Evolutionary conservation across 2,888 invertebrate genomes (phyloP), one percentile per base, ranked within the genome.

Genomic region (Criorhina ranunculi): DNA sequence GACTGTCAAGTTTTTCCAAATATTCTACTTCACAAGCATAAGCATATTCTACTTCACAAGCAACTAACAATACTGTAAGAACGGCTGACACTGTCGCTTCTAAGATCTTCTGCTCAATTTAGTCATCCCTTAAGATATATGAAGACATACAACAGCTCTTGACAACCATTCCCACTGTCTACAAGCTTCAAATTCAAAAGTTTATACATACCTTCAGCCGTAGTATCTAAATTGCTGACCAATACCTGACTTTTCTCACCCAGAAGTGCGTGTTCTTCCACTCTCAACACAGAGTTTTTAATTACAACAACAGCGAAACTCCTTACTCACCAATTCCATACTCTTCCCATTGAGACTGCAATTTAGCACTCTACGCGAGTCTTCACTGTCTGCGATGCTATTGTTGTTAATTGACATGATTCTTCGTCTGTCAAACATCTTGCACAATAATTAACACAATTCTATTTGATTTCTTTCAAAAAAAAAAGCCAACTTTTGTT

Each of bases 321-420:
- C 8, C 29, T 57, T 40, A 8, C 79, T 79, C 42, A 83, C 79
- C 83, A 59, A 35, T 33, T 73, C 69, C 40, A 40, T 57, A 7
- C 31, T 31, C 6, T 66, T 60, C 0, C 55, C 44, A 12, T 60
- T 72, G 37, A 24, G 33, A 11, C 17, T 49, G 44, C 33, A 15
- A 37, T 53, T 53, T 2, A 53, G 59, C n/a, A 33, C 44, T 70
- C 64, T 64, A 8, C 15, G 19, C 5, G 44, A 40, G 15, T 59
- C 60, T 11, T 11, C 29, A 40, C 31, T 53, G 24, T 72, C 78
- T 31, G 33, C 24, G 4, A 72, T 67, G 55, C 55, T 62, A 29
- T 83, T 83, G 55, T 83, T 83, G 62, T 83, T 83, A n/a, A 83
- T 83, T 57, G 73, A 73, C 12, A 69, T 55, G 9, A 83, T 67